These are phyloP conservation scores for Enchytraeus crypticus DNA, from an alignment of 2,888 invertebrate genomes.

Conservation along the genomic window DNA sequence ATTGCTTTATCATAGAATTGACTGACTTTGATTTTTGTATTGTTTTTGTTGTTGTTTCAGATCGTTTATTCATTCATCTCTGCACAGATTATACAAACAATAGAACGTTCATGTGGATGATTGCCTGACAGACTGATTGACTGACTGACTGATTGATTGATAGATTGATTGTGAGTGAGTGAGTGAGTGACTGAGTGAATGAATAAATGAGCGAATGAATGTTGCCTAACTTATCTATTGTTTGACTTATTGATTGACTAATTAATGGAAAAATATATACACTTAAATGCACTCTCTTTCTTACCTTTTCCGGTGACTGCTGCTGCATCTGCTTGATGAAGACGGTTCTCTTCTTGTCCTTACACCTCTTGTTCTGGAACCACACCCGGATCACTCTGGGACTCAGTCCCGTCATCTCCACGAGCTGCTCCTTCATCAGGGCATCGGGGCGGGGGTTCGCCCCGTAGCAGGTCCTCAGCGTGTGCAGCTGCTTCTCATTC, in stretches of 20 bases:
- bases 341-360: slow-evolving; percentile 64
- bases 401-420: slow-evolving; percentile 95
- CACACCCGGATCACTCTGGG: slow-evolving; percentile 97
- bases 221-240: neutral
- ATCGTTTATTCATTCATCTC: too few relatives aligned
- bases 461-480: slow-evolving; percentile 90
- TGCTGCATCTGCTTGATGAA: slow-evolving; percentile 95
- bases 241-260: neutral
- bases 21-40: neutral
- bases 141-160: neutral
- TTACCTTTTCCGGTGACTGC: slow-evolving; percentile 60
- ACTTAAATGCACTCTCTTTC: neutral
- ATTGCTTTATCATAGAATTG: too few relatives aligned
- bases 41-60: neutral
- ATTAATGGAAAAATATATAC: neutral
- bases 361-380: slow-evolving; percentile 67
- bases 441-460: slow-evolving; percentile 98
- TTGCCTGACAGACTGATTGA: too few relatives aligned
- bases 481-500: slow-evolving; percentile 96
- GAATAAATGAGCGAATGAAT: neutral
- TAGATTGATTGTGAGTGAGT: neutral
- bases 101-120: too few relatives aligned
- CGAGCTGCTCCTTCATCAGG: slow-evolving; percentile 96
- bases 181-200: neutral
- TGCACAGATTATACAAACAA: too few relatives aligned